phyloP scores from a whole-genome alignment of 2,888 invertebrate species.

The Spilosoma lubricipeda region DNA sequence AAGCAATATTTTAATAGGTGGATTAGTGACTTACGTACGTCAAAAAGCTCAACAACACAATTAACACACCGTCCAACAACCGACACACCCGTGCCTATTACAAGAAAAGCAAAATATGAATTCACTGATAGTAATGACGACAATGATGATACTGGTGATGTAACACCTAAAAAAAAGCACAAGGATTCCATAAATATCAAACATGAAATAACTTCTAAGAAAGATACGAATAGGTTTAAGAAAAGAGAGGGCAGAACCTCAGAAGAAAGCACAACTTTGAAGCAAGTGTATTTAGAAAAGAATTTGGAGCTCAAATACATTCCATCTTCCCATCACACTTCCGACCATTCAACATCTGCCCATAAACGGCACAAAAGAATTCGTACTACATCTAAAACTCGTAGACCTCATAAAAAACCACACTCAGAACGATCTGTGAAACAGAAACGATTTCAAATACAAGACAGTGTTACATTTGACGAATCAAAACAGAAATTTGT shows the following conservation, averaged over 20 bases:
- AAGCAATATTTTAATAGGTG: not conserved
- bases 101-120: not conserved
- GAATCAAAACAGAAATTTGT: not conserved
- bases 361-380: not conserved
- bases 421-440: too few species aligned
- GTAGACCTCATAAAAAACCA: not conserved
- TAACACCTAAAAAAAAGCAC: not conserved
- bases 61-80: not conserved
- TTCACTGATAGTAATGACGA: not conserved
- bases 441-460: not conserved
- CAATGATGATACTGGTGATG: not conserved
- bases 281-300: slow-evolving; percentile 22
- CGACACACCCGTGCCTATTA: not conserved
- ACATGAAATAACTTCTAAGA: not conserved
- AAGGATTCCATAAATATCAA: not conserved
- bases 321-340: not conserved
- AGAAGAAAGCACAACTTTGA: not conserved
- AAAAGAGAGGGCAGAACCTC: not conserved
- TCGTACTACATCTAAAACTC: not conserved
- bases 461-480: not conserved
- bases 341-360: slow-evolving; percentile 1
- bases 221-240: not conserved
- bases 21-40: not conserved
- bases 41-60: not conserved
- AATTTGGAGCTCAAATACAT: slow-evolving; percentile 19